phyloP scores from a whole-genome alignment of 1,140 invertebrate genomes.

The Gryon sp. region DNA sequence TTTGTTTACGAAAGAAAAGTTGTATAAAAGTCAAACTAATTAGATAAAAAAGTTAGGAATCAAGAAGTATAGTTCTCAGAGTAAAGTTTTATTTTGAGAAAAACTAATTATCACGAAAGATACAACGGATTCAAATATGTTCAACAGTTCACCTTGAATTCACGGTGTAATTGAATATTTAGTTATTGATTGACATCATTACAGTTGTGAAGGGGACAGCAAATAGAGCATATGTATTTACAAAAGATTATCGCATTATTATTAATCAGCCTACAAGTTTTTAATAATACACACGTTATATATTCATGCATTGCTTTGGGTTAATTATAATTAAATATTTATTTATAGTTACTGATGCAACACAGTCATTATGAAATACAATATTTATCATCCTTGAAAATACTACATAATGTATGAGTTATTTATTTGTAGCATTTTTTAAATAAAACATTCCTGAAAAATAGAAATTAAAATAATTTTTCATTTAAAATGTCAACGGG shows the following conservation, averaged over 20 bases:
- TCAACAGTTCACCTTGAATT: slow-evolving; percentile 3
- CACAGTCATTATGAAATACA: too few relatives aligned
- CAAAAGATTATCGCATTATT: slow-evolving; percentile 4
- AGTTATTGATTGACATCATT: slow-evolving; percentile 22
- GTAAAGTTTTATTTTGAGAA: slow-evolving; percentile 24
- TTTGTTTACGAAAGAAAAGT: slow-evolving; percentile 13
- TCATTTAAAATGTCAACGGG: too few relatives aligned
- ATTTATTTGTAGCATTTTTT: too few relatives aligned
- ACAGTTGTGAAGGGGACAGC: not conserved
- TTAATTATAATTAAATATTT: too few relatives aligned
- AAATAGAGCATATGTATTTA: slow-evolving; percentile 3
- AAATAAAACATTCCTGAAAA: too few relatives aligned
- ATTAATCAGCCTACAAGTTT: too few relatives aligned
- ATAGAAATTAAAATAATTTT: too few relatives aligned
- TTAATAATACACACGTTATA: too few relatives aligned
- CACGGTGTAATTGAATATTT: slow-evolving; percentile 18
- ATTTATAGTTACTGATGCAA: too few relatives aligned
- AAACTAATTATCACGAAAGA: slow-evolving; percentile 17
- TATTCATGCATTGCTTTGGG: too few relatives aligned
- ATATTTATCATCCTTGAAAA: too few relatives aligned
- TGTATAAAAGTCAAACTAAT: slow-evolving; percentile 13
- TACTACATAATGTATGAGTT: too few relatives aligned
- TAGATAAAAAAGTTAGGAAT: slow-evolving; percentile 27
- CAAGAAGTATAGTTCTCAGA: slow-evolving; percentile 4
- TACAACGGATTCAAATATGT: slow-evolving; percentile 1